Evolutionary conservation across 2,797 vertebrate species (phyloP).

Genomic region (Sebastolobus alascanus): DNA sequence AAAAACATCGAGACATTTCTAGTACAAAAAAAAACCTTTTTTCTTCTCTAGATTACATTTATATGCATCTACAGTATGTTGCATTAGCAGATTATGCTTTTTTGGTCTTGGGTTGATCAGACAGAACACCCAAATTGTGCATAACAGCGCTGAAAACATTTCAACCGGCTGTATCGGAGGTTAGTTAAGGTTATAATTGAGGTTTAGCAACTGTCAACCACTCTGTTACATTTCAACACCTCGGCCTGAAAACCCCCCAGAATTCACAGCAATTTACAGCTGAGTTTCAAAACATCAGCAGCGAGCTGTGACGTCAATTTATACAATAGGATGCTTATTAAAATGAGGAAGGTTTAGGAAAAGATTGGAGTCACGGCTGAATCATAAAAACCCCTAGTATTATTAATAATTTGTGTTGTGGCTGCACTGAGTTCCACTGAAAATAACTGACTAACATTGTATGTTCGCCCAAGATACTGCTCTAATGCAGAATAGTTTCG

Average conservation of each 20-base stretch:
- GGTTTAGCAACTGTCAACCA: not conserved
- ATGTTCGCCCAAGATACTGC: not conserved
- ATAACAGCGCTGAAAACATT: not conserved
- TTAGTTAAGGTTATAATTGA: not conserved
- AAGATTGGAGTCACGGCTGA: not conserved
- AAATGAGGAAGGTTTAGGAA: constrained; percentile 12
- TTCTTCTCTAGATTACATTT: not conserved
- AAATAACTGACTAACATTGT: not conserved
- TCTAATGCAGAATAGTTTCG: not conserved
- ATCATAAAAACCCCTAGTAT: constrained; percentile 11
- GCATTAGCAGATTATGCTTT: not conserved
- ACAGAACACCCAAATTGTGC: not conserved
- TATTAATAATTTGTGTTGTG: not conserved
- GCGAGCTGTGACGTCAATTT: not conserved
- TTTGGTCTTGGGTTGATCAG: constrained; percentile 3
- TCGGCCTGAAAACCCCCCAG: not conserved
- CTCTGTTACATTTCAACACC: not conserved
- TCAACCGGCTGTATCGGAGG: not conserved
- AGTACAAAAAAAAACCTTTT: not conserved
- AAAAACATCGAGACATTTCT: not conserved
- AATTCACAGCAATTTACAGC: not conserved
- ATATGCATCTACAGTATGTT: not conserved
- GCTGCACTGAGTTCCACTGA: not conserved
- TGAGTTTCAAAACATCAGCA: constrained; percentile 16
- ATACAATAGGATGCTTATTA: not conserved